Conservation (phyloP, 2,888 invertebrate genomes). For the Celastrina argiolus region DNA sequence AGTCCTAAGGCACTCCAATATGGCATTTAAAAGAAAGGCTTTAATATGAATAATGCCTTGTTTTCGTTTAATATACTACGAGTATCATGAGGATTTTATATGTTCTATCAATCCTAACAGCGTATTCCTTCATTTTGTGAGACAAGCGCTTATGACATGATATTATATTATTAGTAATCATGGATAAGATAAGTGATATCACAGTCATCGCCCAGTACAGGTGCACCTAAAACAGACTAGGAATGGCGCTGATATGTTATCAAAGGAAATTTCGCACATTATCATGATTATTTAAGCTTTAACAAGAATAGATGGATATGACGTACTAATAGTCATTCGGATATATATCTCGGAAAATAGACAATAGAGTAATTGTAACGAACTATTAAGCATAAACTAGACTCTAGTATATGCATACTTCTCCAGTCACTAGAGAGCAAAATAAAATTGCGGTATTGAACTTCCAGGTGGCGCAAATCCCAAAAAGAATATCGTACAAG, state of each 20-base stretch:
- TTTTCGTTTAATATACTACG: no score
- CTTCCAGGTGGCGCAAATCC: neutral
- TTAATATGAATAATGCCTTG: no score
- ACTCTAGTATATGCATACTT: no score
- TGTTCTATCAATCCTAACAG: neutral
- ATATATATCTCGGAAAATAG: no score
- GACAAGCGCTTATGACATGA: neutral
- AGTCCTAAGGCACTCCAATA: no score
- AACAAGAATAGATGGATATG: slow-evolving; percentile 8
- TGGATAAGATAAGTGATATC: slow-evolving; percentile 17
- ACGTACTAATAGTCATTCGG: neutral
- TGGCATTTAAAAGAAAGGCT: no score
- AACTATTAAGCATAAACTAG: no score
- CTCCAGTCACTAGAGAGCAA: neutral
- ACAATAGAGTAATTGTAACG: no score
- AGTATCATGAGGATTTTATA: no score
- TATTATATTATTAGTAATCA: no score
- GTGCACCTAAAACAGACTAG: neutral
- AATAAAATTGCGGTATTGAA: neutral
- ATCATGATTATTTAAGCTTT: slow-evolving; percentile 9
- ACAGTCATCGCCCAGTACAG: neutral
- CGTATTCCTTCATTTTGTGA: neutral
- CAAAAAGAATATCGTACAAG: slow-evolving; percentile 10
- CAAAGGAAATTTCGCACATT: slow-evolving; percentile 1
- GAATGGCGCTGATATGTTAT: slow-evolving; percentile 14